Percentiles rank a stretch among this genome's conserved stretches.
phyloP scores from a whole-genome alignment of 2,113 vertebrate genomes.

The Chlamydotis undulata region DNA sequence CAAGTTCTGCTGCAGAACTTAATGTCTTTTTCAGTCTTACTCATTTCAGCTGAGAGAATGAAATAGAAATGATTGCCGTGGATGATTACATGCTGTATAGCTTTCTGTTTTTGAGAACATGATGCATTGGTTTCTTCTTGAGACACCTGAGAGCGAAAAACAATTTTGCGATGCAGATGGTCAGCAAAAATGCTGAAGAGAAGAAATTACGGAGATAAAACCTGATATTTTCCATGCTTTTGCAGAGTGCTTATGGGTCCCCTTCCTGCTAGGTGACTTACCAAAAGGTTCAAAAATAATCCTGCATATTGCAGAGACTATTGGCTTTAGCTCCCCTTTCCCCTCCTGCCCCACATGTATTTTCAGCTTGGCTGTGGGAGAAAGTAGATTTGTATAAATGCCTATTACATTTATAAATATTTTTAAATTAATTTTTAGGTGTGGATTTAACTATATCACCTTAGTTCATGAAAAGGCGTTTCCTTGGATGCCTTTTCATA shows the following conservation, averaged over 20 bases:
- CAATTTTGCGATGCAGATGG: neutral
- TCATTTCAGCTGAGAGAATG: neutral
- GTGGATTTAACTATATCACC: neutral
- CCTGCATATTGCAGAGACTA: neutral
- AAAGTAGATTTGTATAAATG: neutral
- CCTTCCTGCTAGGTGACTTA: neutral
- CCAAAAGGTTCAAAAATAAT: neutral
- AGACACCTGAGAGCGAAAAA: slow-evolving; percentile 1
- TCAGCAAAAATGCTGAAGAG: slow-evolving; percentile 2
- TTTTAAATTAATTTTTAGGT: neutral
- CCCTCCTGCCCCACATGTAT: neutral
- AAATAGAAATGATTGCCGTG: neutral
- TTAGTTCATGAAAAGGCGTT: neutral
- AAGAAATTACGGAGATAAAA: neutral
- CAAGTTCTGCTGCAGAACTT: neutral
- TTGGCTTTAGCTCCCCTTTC: neutral
- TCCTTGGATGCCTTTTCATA: neutral
- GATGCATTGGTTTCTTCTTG: neutral
- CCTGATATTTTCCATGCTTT: neutral
- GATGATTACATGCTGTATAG: neutral
- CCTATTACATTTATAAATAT: neutral
- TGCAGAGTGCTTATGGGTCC: neutral
- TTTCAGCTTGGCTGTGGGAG: neutral
- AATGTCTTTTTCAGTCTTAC: neutral
- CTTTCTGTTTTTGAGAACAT: neutral